These are phyloP conservation scores for Zosterops japonicus DNA, from an alignment of 2,113 vertebrate species.

Conservation along the genomic window DNA sequence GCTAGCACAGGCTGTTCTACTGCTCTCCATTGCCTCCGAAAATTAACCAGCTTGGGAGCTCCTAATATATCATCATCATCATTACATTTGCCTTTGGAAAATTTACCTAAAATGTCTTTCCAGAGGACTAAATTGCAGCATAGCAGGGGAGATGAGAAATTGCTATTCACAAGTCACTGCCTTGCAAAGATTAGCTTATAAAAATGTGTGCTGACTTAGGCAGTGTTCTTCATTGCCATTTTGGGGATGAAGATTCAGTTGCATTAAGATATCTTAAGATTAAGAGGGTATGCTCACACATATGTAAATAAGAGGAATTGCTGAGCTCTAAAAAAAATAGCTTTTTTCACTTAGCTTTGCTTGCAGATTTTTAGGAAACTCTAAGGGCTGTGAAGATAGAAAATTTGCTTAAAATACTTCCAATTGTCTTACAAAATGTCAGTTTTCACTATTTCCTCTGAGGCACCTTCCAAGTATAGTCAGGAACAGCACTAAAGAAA, in stretches of 20 bases:
- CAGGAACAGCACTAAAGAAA: background rate
- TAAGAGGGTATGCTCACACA: background rate
- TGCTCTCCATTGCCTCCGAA: background rate
- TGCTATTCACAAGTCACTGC: background rate
- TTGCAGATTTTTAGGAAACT: background rate
- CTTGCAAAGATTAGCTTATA: background rate
- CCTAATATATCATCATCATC: background rate
- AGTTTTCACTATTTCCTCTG: background rate
- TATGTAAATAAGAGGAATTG: background rate
- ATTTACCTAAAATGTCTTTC: constrained; percentile 13
- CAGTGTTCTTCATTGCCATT: background rate
- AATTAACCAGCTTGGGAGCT: background rate
- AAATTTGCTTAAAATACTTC: background rate
- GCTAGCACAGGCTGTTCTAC: background rate
- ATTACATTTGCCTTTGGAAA: background rate
- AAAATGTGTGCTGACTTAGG: background rate
- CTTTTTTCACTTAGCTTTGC: background rate
- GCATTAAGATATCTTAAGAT: background rate
- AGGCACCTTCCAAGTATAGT: background rate
- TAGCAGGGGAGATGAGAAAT: background rate
- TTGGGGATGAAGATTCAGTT: background rate
- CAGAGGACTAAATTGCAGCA: background rate
- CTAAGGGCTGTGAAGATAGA: background rate
- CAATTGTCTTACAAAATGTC: background rate
- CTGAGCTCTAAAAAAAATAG: background rate